These are phyloP conservation scores for Rhincodon typus DNA, from an alignment of 2,797 vertebrate species.

Conservation along the genomic window DNA sequence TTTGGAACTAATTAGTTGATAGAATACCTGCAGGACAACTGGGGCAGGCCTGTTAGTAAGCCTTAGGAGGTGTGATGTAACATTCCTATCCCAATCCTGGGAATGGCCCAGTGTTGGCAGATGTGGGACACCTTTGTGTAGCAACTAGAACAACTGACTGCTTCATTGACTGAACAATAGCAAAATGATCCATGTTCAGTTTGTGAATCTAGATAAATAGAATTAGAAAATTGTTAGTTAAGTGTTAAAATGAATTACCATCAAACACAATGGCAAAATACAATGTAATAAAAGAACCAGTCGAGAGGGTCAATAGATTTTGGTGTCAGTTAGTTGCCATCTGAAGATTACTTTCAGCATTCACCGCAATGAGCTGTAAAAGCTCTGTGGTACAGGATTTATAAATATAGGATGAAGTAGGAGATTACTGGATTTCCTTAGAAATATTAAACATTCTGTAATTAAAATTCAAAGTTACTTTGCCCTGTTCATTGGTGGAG, in stretches of 20 bases:
- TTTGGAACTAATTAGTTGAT: background rate
- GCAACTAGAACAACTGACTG: background rate
- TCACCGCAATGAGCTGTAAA: background rate
- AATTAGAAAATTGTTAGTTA: background rate
- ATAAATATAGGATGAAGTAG: slow-evolving; percentile 20
- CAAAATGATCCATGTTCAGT: background rate
- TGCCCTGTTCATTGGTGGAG: background rate
- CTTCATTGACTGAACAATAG: background rate
- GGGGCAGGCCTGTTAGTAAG: background rate
- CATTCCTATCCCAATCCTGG: background rate
- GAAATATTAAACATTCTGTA: slow-evolving; percentile 31
- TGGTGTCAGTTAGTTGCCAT: slow-evolving; percentile 17
- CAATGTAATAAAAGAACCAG: background rate
- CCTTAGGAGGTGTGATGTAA: background rate
- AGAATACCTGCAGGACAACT: background rate
- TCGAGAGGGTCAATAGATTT: background rate
- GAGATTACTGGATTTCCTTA: slow-evolving; percentile 21
- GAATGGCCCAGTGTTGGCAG: background rate
- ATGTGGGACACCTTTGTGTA: background rate
- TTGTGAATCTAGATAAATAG: background rate
- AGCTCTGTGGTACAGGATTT: background rate
- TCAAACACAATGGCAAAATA: slow-evolving; percentile 9
- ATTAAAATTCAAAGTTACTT: slow-evolving; percentile 26
- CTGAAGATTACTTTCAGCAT: slow-evolving; percentile 12
- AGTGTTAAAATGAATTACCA: background rate